Percentiles rank a stretch among this genome's conserved stretches.
phyloP scores from a whole-genome alignment of 1,140 invertebrate genomes.

The honey bee (Apis mellifera) region Amel_HAv3.1 CM009936.2:12460001-12460500 shows the following conservation, averaged over 20 bases:
- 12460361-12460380: not conserved
- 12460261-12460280: not conserved
- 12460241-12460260: not conserved
- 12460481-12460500: not conserved
- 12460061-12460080: not conserved
- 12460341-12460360: not conserved
- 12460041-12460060: not conserved
- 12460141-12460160: not conserved
- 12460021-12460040: not conserved
- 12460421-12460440: not conserved
- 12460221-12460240: no score
- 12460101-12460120: not conserved
- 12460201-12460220: no score
- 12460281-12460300: no score
- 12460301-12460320: not conserved
- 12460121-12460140: not conserved
- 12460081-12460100: not conserved
- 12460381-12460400: not conserved
- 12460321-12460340: not conserved
- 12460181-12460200: no score
- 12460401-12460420: not conserved
- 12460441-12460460: not conserved
- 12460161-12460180: no score
- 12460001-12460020: not conserved
- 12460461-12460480: not conserved